Conservation (phyloP, 2,113 vertebrate species). For the Nymphicus hollandicus region DNA sequence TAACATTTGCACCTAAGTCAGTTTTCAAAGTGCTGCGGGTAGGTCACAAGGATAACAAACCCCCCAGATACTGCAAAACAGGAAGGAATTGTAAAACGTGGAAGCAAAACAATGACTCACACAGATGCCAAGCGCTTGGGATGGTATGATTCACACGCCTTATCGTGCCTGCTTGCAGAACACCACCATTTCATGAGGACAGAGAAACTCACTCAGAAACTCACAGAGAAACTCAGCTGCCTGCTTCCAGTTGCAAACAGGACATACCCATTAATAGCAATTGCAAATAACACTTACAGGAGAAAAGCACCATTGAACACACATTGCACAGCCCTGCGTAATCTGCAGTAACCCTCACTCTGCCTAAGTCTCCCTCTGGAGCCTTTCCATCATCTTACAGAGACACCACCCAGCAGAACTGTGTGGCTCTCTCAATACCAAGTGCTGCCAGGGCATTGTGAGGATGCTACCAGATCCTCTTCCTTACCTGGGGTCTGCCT, state of each 20-base stretch:
- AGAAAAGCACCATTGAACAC: rapidly evolving
- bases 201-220: not conserved
- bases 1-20: not conserved
- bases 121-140: not conserved
- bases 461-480: not conserved
- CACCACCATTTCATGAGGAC: not conserved
- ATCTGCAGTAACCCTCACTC: rapidly evolving
- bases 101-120: constrained; percentile 50
- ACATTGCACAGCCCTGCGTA: not conserved
- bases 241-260: not conserved
- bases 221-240: not conserved
- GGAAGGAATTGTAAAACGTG: constrained; percentile 51
- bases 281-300: not conserved
- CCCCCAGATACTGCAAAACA: constrained; percentile 27
- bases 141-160: constrained; percentile 37
- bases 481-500: not conserved
- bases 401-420: not conserved
- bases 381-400: not conserved
- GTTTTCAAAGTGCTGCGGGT: not conserved
- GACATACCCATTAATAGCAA: not conserved
- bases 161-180: not conserved
- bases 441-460: not conserved
- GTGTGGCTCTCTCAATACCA: not conserved
- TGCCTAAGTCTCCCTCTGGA: not conserved
- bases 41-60: not conserved